A percentile compares a stretch with the other conserved stretches of the same genome.
phyloP scores from a whole-genome alignment of 2,113 vertebrate species.

The Edolisoma coerulescens region DNA sequence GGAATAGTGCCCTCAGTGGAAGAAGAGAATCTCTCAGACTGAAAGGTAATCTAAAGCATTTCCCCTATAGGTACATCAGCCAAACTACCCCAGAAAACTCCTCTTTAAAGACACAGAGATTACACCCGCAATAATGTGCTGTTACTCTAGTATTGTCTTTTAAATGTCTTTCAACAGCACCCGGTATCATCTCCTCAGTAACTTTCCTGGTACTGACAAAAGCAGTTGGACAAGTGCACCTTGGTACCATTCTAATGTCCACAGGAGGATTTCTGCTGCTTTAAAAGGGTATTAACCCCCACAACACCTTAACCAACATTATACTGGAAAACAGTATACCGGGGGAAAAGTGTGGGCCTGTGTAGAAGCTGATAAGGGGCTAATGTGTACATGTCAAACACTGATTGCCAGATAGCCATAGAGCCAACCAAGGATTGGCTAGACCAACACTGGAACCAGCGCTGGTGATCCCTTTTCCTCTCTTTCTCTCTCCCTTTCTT shows the following conservation, averaged over 20 bases:
- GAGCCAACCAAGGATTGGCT: not conserved
- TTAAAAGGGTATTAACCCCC: not conserved
- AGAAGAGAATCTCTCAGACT: not conserved
- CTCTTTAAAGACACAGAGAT: not conserved
- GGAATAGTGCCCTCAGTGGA: not conserved
- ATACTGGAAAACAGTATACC: not conserved
- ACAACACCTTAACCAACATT: not conserved
- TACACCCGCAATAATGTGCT: not conserved
- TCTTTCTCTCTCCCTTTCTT: not conserved
- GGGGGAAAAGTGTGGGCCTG: not conserved
- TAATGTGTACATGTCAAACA: not conserved
- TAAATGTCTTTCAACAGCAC: not conserved
- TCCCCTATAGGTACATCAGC: not conserved
- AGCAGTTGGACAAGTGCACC: not conserved
- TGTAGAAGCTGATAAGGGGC: not conserved
- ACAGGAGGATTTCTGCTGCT: not conserved
- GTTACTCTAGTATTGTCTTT: not conserved
- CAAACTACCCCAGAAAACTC: not conserved
- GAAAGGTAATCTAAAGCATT: not conserved
- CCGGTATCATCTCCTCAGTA: fast-evolving
- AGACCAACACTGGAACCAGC: not conserved
- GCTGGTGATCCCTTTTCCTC: not conserved
- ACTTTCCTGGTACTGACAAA: not conserved
- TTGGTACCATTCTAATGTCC: not conserved
- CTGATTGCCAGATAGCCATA: not conserved